A percentile compares a stretch with the other conserved stretches of the same genome.
These are phyloP conservation scores for Agrochola lota DNA, from an alignment of 2,888 invertebrate species.

Conservation along the genomic window DNA sequence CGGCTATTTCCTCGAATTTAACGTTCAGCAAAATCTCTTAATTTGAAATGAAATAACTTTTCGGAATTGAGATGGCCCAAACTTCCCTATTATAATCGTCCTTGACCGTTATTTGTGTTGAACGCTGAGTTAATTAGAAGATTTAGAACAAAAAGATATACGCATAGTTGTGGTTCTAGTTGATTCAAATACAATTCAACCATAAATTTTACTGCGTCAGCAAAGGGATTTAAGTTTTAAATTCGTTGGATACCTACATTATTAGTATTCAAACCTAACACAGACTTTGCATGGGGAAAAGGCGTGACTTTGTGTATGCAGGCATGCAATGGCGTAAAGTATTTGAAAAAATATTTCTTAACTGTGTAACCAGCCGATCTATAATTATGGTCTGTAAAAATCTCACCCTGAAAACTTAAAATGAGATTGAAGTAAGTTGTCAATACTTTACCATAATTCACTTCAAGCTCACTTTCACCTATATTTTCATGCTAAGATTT, in stretches of 20 bases:
- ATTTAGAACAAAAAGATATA: conserved; percentile 27
- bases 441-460: no score
- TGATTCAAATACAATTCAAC: conserved; percentile 5
- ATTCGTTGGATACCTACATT: not conserved
- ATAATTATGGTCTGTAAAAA: no score
- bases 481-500: no score
- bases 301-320: not conserved
- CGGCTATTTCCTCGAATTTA: not conserved
- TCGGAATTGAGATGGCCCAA: conserved; percentile 23
- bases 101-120: conserved; percentile 47
- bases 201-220: no score
- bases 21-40: not conserved
- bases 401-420: no score
- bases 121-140: conserved; percentile 25
- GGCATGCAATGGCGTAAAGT: no score
- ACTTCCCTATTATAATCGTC: conserved; percentile 28
- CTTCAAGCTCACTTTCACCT: no score
- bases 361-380: no score
- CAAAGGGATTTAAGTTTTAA: not conserved
- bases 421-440: no score
- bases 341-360: no score
- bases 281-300: not conserved
- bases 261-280: not conserved
- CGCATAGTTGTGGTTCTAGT: no score
- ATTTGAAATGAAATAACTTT: conserved; percentile 41